A percentile compares a stretch with the other conserved stretches of the same genome.
Conservation (phyloP, 2,113 vertebrate genomes). For the Paramormyrops kingsleyae region DNA sequence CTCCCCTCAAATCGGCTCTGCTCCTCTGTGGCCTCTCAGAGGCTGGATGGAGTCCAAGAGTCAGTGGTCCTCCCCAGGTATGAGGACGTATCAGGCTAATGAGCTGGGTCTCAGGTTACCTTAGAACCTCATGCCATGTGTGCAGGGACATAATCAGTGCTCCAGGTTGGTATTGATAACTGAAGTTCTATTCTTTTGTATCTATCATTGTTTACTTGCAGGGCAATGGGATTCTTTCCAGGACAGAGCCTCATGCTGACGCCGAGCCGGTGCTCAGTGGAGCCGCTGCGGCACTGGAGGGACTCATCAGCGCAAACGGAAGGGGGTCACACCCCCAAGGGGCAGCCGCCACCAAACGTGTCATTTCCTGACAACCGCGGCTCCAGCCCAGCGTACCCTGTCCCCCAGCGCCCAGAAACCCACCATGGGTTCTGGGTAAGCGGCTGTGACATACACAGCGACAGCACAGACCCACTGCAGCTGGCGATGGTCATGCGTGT, state of each 20-base stretch:
- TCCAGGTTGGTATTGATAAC: not conserved
- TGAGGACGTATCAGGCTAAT: not conserved
- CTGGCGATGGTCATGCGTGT: not conserved
- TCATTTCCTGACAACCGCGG: constrained; percentile 12
- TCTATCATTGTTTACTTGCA: not conserved
- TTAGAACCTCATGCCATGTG: not conserved
- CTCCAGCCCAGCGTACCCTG: not conserved
- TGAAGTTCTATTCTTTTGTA: not conserved
- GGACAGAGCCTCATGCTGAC: not conserved
- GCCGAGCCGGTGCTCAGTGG: not conserved
- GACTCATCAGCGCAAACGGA: not conserved
- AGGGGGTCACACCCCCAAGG: constrained; percentile 10
- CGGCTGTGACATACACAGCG: not conserved
- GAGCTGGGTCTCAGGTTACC: not conserved
- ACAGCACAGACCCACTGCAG: not conserved
- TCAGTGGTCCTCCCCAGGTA: not conserved
- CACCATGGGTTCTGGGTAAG: not conserved
- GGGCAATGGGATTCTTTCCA: not conserved
- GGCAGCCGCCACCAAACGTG: not conserved
- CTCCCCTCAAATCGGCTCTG: not conserved
- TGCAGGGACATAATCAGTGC: not conserved
- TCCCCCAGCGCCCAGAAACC: not conserved
- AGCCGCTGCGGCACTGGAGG: not conserved
- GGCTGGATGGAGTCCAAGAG: not conserved
- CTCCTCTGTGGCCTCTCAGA: not conserved